These are phyloP conservation scores for Podiceps cristatus DNA, from an alignment of 2,113 vertebrate species.

Conservation along the genomic window DNA sequence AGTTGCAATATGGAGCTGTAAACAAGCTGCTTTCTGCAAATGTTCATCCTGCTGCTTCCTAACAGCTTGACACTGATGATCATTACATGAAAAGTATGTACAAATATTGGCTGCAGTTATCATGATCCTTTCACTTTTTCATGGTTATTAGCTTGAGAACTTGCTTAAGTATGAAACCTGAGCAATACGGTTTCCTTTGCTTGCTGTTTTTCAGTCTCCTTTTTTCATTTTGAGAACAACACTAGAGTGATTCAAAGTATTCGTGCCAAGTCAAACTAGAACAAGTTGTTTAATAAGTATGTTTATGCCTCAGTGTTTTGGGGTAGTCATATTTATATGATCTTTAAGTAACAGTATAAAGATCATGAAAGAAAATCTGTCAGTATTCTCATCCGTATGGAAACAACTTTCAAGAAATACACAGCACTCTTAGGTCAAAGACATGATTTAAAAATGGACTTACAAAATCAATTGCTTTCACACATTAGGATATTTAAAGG, in stretches of 20 bases:
- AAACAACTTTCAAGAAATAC: background rate
- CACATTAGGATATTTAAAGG: background rate
- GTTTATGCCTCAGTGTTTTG: background rate
- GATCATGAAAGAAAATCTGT: background rate
- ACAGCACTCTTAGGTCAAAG: background rate
- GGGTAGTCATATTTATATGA: background rate
- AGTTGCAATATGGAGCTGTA: background rate
- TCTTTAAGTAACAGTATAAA: background rate
- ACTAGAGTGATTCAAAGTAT: background rate
- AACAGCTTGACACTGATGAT: slow-evolving; percentile 9
- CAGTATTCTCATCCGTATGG: background rate
- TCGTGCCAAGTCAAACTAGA: background rate
- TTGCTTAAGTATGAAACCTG: background rate
- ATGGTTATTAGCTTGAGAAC: background rate
- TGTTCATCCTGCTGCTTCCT: background rate
- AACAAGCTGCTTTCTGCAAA: slow-evolving; percentile 41
- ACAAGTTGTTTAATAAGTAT: background rate
- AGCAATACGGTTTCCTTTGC: background rate
- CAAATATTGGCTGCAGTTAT: slow-evolving; percentile 4
- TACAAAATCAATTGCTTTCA: background rate
- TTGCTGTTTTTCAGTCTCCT: background rate
- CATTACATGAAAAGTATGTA: background rate
- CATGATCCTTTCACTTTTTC: background rate
- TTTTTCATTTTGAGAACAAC: background rate
- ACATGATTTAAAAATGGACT: background rate